Percentiles rank a stretch among this genome's conserved stretches.
phyloP scores from a whole-genome alignment of 1,140 invertebrate species.

The Drepana arcuata region DNA sequence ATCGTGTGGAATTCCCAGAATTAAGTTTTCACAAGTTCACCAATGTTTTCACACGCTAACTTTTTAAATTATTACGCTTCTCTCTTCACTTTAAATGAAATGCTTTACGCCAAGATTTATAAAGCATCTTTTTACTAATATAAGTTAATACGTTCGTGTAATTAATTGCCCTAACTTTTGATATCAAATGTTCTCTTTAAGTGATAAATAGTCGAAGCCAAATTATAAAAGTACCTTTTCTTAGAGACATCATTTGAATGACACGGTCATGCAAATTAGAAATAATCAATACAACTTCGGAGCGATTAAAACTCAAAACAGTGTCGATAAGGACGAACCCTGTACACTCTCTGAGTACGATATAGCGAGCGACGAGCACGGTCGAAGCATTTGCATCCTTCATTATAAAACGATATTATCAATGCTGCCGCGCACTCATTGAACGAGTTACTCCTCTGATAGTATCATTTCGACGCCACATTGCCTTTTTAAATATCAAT shows the following conservation, averaged over 20 bases:
- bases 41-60: constrained; percentile 36
- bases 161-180: too few species aligned
- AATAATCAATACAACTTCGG: too few species aligned
- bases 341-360: too few species aligned
- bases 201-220: background rate
- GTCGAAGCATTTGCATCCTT: constrained; percentile 53
- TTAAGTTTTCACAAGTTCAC: constrained; percentile 53
- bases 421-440: constrained; percentile 38
- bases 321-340: constrained; percentile 29
- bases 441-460: constrained; percentile 28
- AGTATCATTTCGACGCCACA: constrained; percentile 11
- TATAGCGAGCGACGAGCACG: constrained; percentile 42
- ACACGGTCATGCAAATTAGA: too few species aligned
- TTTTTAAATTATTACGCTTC: constrained; percentile 50
- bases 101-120: background rate
- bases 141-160: too few species aligned
- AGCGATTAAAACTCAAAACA: constrained; percentile 55
- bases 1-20: constrained; percentile 50
- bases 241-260: background rate
- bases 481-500: too few species aligned
- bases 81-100: constrained; percentile 4
- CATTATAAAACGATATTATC: constrained; percentile 56
- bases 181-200: background rate
- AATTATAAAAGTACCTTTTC: background rate
- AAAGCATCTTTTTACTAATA: background rate